Conservation (phyloP, 2,797 vertebrate genomes). For the Muscicapa comitata region DNA sequence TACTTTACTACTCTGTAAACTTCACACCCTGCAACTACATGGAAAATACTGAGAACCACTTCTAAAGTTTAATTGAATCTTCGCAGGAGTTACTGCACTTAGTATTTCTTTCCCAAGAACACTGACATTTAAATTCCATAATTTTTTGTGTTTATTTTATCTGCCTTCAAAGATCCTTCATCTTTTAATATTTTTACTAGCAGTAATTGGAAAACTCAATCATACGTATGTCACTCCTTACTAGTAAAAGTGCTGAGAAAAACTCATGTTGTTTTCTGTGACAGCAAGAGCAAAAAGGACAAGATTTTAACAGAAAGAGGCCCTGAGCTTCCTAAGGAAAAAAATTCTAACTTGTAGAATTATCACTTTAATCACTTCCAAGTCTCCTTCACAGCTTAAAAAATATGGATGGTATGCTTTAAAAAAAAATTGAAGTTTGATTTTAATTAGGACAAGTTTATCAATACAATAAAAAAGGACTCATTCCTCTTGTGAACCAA, state of each 20-base stretch:
- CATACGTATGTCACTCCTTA: background rate
- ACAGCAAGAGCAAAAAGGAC: background rate
- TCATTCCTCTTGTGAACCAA: background rate
- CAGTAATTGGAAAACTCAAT: background rate
- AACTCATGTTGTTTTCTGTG: background rate
- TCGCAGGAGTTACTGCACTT: background rate
- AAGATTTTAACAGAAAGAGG: background rate
- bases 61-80: background rate
- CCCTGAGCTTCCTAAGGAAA: background rate
- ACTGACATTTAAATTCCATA: background rate
- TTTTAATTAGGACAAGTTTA: background rate
- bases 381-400: slow-evolving; percentile 32
- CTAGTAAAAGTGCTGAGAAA: background rate
- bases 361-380: background rate
- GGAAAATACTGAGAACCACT: background rate
- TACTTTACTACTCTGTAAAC: background rate
- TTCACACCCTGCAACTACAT: background rate
- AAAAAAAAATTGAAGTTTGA: background rate
- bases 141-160: background rate
- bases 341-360: background rate
- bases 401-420: slow-evolving; percentile 5
- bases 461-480: background rate
- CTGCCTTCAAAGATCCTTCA: background rate
- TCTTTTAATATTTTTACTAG: background rate
- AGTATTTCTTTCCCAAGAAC: background rate